Evolutionary conservation across 2,113 vertebrate species (phyloP), one percentile per base, ranked within the genome.

Genomic region (Panthera tigris): DNA sequence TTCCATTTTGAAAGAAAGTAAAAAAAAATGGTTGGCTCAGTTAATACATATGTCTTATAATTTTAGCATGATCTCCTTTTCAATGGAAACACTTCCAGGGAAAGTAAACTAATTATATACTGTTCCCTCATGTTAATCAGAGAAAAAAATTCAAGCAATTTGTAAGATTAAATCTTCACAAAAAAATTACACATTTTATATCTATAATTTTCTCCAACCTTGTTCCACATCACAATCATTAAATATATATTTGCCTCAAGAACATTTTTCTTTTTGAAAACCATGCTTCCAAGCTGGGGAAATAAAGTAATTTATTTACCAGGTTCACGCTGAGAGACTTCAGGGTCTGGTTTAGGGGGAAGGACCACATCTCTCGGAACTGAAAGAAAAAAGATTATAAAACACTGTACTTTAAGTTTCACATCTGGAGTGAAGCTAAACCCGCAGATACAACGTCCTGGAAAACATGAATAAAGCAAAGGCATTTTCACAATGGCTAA

Each of bases 231-330:
- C 39, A 93, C 45, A 55, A 15, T 15, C 4, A 78, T 89, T 94
- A 73, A 94, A 73, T 65, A 39, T 79, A 29, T 39, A 78, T 73
- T 94, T 76, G 69, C 29, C 15, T 68, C 23, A 92, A 81, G 31
- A 73, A 74, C 73, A 29, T 31, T 39, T 61, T 61, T 57, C 18
- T 15, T 95, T 97, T 95, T 19, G 1, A 94, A 89, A 95, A 97
- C 25, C 52, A 89, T 0, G 84, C n/a, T 85, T 92, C 29, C 12
- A 86, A 91, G 65, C 6, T 61, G 41, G 89, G 90, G 98, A 98
- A 92, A 92, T 5, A 76, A 97, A 92, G 83, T 90, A 73, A 97
- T 94, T 81, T 3, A 96, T 98, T 99, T 99, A 99, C 99, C 99
- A 97, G 98, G 94, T 95, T 97, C 98, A 1, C 82, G 94, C 63